These are phyloP conservation scores for Prinia subflava DNA, from an alignment of 2,113 vertebrate genomes.

Conservation along the genomic window DNA sequence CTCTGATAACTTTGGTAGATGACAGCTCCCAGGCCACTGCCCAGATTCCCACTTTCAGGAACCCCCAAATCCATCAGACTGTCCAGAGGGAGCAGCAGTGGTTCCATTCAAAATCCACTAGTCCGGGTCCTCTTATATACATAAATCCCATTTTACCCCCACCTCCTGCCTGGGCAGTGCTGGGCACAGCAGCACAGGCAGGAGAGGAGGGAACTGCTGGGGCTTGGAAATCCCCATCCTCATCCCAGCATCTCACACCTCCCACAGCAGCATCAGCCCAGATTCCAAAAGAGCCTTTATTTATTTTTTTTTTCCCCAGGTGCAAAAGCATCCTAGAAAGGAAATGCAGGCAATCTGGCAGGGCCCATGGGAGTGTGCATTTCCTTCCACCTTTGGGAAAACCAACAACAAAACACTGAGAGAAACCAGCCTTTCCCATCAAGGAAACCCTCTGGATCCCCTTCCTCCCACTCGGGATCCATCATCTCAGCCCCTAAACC, in stretches of 20 bases:
- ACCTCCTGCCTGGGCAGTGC: background rate
- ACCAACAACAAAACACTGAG: background rate
- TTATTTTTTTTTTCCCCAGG: background rate
- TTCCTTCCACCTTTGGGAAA: background rate
- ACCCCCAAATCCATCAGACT: background rate
- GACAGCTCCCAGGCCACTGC: background rate
- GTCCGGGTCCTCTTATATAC: accelerated
- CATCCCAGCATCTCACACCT: background rate
- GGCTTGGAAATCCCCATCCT: background rate
- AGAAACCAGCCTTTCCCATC: background rate
- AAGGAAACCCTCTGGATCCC: background rate
- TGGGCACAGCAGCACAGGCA: background rate
- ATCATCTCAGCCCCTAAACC: accelerated
- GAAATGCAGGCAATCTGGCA: background rate
- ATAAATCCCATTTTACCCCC: background rate
- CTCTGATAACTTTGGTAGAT: background rate
- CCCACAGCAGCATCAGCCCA: background rate
- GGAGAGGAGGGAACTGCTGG: background rate
- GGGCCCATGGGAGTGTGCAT: accelerated
- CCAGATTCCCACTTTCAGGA: background rate
- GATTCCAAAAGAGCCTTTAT: background rate
- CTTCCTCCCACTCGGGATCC: background rate
- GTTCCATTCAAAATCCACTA: accelerated
- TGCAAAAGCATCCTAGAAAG: background rate
- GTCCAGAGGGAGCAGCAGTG: accelerated